A percentile compares a stretch with the other conserved stretches of the same genome.
Conservation (phyloP, 2,888 invertebrate species). For the Pseudococcus jackbeardsleyi region DNA sequence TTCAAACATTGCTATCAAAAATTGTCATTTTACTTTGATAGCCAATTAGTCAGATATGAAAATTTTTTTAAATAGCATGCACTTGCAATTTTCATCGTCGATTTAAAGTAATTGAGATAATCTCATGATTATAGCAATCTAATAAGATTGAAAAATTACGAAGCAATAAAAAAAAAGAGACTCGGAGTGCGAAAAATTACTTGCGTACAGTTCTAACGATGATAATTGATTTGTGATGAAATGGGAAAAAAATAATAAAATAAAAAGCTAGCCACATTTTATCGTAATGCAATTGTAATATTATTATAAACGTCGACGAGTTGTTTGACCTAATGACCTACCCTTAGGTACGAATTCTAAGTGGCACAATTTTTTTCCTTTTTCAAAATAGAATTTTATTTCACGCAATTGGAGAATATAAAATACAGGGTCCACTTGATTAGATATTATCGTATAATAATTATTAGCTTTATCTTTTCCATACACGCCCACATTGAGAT, state of each 20-base stretch:
- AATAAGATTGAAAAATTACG: not conserved
- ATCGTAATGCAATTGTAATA: slow-evolving; percentile 1
- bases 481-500: slow-evolving; percentile 33
- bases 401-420: slow-evolving; percentile 42
- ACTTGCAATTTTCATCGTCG: not conserved
- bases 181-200: not conserved
- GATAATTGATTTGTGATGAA: slow-evolving; percentile 11
- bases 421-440: slow-evolving; percentile 22
- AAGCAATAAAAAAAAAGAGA: not conserved
- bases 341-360: slow-evolving; percentile 25
- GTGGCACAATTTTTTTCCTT: not conserved
- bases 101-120: slow-evolving; percentile 2
- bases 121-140: not conserved
- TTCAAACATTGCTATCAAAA: not conserved
- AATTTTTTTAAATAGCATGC: not conserved
- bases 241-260: not conserved
- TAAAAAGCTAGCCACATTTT: not conserved
- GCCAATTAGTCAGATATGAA: not conserved
- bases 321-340: slow-evolving; percentile 34
- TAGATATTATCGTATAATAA: slow-evolving; percentile 35
- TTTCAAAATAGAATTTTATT: slow-evolving; percentile 29
- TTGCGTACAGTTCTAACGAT: not conserved
- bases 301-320: not conserved
- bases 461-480: slow-evolving; percentile 35
- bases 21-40: not conserved